Evolutionary conservation across 2,888 invertebrate genomes (phyloP).

Genomic region (Smittia sp.): DNA sequence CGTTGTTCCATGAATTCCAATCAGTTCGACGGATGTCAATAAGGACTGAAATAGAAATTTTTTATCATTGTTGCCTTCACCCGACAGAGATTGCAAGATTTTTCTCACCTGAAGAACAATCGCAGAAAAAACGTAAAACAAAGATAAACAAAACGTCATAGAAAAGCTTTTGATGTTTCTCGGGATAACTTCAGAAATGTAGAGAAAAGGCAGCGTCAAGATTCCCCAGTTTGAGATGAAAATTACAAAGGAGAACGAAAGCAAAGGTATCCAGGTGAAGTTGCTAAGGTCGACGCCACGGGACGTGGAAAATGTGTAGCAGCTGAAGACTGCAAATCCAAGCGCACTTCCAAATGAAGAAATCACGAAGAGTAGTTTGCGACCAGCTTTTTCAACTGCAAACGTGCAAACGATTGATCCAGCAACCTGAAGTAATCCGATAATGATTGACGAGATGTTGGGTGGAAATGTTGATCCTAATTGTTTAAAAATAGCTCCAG

Average conservation of each 20-base stretch:
- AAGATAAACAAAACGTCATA: not conserved
- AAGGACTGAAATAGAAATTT: conserved; percentile 43
- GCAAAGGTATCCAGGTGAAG: conserved; percentile 48
- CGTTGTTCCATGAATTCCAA: conserved; percentile 45
- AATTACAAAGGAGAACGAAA: conserved; percentile 48
- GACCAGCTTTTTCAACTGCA: conserved; percentile 50
- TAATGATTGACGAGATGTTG: conserved; percentile 44
- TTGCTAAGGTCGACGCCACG: conserved; percentile 43
- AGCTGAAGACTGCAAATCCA: conserved; percentile 47
- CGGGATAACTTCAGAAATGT: conserved; percentile 50
- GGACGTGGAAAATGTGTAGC: conserved; percentile 45
- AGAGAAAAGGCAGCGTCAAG: conserved; percentile 48
- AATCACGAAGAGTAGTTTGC: conserved; percentile 48
- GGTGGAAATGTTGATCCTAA: conserved; percentile 48
- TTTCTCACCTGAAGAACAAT: conserved; percentile 24
- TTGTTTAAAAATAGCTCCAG: conserved; percentile 49
- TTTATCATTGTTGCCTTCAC: not conserved
- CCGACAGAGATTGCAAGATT: not conserved
- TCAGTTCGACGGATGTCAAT: conserved; percentile 44
- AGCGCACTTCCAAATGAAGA: conserved; percentile 48
- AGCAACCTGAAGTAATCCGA: conserved; percentile 1
- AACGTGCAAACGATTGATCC: conserved; percentile 45
- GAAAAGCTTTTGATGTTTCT: conserved; percentile 44
- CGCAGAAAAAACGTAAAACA: not conserved
- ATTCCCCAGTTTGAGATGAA: conserved; percentile 49